A percentile compares a stretch with the other conserved stretches of the same genome.
Conservation (phyloP, 2,888 invertebrate species). For the Netelia melanura region DNA sequence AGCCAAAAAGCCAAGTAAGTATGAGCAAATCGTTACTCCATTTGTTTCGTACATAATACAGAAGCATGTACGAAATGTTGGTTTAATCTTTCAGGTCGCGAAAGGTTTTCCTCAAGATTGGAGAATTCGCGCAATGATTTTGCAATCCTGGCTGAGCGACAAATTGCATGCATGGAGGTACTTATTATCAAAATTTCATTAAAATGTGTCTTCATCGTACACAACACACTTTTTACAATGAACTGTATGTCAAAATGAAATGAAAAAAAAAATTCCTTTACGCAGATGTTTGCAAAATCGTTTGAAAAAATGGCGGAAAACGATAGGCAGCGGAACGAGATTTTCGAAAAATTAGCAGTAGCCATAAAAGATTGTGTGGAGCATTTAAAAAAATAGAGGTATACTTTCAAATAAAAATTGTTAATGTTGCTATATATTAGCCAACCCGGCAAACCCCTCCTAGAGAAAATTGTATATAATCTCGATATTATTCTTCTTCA, state of each 20-base stretch:
- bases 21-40: neutral
- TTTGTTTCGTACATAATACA: slow-evolving; percentile 1
- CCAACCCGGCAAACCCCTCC: too few relatives aligned
- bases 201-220: neutral
- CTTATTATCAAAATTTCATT: neutral
- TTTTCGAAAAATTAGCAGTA: neutral
- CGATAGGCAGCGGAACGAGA: slow-evolving; percentile 9
- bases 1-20: neutral
- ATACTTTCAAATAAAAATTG: too few relatives aligned
- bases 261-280: too few relatives aligned
- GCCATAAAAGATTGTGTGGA: neutral
- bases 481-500: too few relatives aligned
- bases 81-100: neutral
- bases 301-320: slow-evolving; percentile 5
- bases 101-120: slow-evolving; percentile 1
- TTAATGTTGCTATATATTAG: too few relatives aligned
- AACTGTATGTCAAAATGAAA: neutral
- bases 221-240: neutral
- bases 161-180: neutral
- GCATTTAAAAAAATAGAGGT: too few relatives aligned
- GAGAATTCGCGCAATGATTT: slow-evolving; percentile 21
- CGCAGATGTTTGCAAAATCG: slow-evolving; percentile 27
- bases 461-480: too few relatives aligned
- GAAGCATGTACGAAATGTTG: slow-evolving; percentile 1
- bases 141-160: neutral